Evolutionary conservation across 1,140 invertebrate genomes (phyloP), one percentile per base, ranked within the genome.

Genomic region (Bombus vancouverensis): DNA sequence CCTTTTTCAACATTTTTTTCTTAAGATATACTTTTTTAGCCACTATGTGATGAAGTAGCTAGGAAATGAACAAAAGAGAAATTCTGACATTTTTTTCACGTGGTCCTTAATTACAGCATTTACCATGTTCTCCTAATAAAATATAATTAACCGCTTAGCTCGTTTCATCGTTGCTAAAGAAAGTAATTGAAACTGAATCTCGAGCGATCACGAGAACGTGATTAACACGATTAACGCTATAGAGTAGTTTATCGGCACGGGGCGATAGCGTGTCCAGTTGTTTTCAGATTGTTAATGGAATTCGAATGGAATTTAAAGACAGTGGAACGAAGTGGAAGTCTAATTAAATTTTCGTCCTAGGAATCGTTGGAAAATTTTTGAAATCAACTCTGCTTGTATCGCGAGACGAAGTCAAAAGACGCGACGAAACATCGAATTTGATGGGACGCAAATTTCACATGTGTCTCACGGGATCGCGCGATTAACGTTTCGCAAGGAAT

Each of bases 301-400:
- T 70, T 37, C 59, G 75, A 42, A 42, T 32, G 28, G 75, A 77
- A 77, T 62, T 77, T 39, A 53, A 70, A 80, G 65, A 12, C 42
- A 1, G 5, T n/a, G 22, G 25, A 37, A 70, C 32, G 44, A 37
- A n/a, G 44, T n/a, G 22, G 34, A 70, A 37, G 8, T 53, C 25
- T 79, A 47, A 79, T 79, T 79, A 79, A 68, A 68, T 68, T 79
- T 79, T 66, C 22, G 18, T 28, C n/a, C n/a, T 13, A 4, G 34
- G 10, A 15, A 15, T 22, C 13, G 18, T 53, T 53, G 18, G 6
- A 8, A 22, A 22, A 53, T 53, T 25, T 65, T 22, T 44, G 39
- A 62, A 59, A 66, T 66, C 2, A n/a, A 3, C 4, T 65, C 15
- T 10, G 25, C 32, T n/a, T 32, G 28, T 39, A 73, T 3, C 8